Evolutionary conservation across 2,888 invertebrate species (phyloP), one percentile per base, ranked within the genome.

Genomic region (Choristoneura rosaceana): DNA sequence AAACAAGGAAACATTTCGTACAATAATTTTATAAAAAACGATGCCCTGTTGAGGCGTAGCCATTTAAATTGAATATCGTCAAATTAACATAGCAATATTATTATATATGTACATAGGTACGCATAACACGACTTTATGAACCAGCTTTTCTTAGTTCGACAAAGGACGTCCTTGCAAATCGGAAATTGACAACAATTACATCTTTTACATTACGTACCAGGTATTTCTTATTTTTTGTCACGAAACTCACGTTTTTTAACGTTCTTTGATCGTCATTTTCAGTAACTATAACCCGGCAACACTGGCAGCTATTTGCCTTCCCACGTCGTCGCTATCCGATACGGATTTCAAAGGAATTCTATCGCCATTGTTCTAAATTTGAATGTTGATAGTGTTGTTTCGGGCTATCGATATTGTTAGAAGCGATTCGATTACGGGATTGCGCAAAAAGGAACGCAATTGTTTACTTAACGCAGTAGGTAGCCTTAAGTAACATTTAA

Each of bases 301-400:
- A 52, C 52, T 52, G 17, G 52, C 52, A 52, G 17, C 63, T 63
- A 69, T 68, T 73, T 64, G 64, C 70, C 69, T 73, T 73, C 73
- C 73, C 73, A 73, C 73, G 73, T 60, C 52, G 66, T 33, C 52
- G 64, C 66, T 71, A 71, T 73, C 73, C 68, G 50, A 73, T 73
- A 69, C 69, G 73, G 69, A 73, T 25, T 73, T 73, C 73, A 43
- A 33, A 63, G 73, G 73, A 73, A 73, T 73, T 68, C 50, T 50
- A 64, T 34, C 71, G 63, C 59, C 43, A 59, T 73, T 69, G 73
- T 73, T 73, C 71, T 63, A 68, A 69, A 73, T 68, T 73, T 69
- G 68, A 68, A 73, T 66, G 70, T 47, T 64, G 68, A 73, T 73
- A 71, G 71, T 69, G 60, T 73, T 69, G 73, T 64, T 59, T 60